phyloP scores from a whole-genome alignment of 2,797 vertebrate genomes.

The Melanotaenia maccullochi region DNA sequence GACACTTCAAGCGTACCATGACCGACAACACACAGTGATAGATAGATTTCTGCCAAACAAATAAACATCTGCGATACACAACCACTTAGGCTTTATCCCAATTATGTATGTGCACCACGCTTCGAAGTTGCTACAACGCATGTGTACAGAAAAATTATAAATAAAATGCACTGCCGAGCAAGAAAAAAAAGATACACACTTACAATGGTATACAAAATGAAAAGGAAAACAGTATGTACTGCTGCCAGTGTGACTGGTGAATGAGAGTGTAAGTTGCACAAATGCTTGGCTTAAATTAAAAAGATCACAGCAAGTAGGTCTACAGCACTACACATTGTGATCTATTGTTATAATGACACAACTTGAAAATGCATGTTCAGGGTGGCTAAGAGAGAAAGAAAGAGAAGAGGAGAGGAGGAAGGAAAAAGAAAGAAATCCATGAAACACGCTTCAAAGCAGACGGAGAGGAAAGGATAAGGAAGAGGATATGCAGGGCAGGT shows the following conservation, averaged over 20 bases:
- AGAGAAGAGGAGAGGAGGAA: constrained; percentile 12
- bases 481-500: constrained; percentile 49
- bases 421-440: constrained; percentile 12
- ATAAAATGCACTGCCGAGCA: constrained; percentile 1
- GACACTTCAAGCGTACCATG: constrained; percentile 32
- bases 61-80: constrained; percentile 41
- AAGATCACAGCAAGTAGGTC: constrained; percentile 53
- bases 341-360: constrained; percentile 40
- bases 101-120: background rate
- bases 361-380: constrained; percentile 32
- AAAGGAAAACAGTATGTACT: constrained; percentile 26
- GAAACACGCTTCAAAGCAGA: constrained; percentile 11
- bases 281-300: constrained; percentile 49
- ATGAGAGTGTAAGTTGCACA: constrained; percentile 39
- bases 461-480: constrained; percentile 24
- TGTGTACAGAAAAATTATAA: background rate
- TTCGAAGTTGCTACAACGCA: constrained; percentile 3
- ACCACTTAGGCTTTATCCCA: constrained; percentile 34
- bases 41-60: constrained; percentile 21
- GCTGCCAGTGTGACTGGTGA: constrained; percentile 35
- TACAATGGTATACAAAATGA: constrained; percentile 8
- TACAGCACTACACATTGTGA: constrained; percentile 35
- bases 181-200: constrained; percentile 16
- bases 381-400: constrained; percentile 7
- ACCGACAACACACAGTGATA: constrained; percentile 28